phyloP scores from a whole-genome alignment of 1,140 invertebrate species.

The Dreissena rostriformis region DNA sequence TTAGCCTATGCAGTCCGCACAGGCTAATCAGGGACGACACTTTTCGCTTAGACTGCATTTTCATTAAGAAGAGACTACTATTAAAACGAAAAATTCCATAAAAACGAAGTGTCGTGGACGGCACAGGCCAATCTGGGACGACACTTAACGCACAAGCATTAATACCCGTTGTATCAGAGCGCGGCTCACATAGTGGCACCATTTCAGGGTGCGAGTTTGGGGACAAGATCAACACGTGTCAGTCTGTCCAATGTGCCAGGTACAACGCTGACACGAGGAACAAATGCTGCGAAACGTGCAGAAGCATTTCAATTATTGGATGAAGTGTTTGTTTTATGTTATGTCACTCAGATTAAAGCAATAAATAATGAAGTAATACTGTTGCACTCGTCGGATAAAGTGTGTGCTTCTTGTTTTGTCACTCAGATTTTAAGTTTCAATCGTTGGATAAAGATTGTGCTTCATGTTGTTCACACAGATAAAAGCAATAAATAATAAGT shows the following conservation, averaged over 20 bases:
- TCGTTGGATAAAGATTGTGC: background rate
- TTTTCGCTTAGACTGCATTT: background rate
- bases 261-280: background rate
- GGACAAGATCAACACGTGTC: background rate
- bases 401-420: background rate
- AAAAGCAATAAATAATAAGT: background rate
- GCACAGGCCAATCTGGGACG: background rate
- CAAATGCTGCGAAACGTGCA: constrained; percentile 41
- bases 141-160: background rate
- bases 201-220: constrained; percentile 39
- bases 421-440: background rate
- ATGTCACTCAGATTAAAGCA: background rate
- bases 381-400: background rate
- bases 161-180: background rate
- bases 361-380: background rate
- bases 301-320: constrained; percentile 5
- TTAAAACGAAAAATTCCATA: background rate
- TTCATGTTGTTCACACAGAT: background rate
- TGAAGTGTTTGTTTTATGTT: background rate
- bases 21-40: background rate
- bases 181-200: background rate
- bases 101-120: background rate
- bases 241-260: background rate
- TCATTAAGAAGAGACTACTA: background rate
- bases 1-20: no score